Evolutionary conservation across 1,140 invertebrate genomes (phyloP), one percentile per base, ranked within the genome.

Genomic region (Magallana gigas): DNA sequence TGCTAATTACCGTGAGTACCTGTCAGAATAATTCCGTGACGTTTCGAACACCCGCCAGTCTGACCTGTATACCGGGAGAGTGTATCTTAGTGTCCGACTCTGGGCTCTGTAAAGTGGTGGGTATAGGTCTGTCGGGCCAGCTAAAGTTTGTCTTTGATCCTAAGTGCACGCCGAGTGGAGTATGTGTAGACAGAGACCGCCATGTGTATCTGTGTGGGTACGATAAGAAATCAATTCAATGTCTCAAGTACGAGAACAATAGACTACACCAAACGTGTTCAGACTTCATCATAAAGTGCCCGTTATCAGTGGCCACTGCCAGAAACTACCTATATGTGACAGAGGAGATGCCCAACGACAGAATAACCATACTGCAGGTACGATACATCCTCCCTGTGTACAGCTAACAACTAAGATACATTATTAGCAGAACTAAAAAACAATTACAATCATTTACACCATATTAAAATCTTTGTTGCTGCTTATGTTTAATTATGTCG

Each of bases 121-220:
- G 85, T 18, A 64, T 87, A 5, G 59, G 56, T 23, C 76, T 68
- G 14, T 57, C 56, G 23, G 80, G 80, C 12, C 57, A 87, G 16
- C 18, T 87, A 0, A 68, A 87, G 58, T 87, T 87, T 87, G 59
- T 56, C 9, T 82, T 60, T 57, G 85, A 87, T 80, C 85, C 85
- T 1, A 56, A 83, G n/a, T 81, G 80, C n/a, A 83, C 58, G 56
- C 85, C 80, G n/a, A 62, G 76, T 62, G 76, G 76, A 14, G 12
- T 87, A 58, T 29, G 48, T 8, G 58, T 57, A 8, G 81, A 81
- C 8, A 87, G 16, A n/a, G 29, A 48, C 58, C 18, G 48, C 58
- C 16, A 60, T 68, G 59, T 87, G 6, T 87, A 62, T 29, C 23
- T 87, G 59, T 87, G 80, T 83, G 11, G 80, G 9, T 87, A 83